phyloP scores from a whole-genome alignment of 2,113 vertebrate species.

The Elephantulus edwardii region DNA sequence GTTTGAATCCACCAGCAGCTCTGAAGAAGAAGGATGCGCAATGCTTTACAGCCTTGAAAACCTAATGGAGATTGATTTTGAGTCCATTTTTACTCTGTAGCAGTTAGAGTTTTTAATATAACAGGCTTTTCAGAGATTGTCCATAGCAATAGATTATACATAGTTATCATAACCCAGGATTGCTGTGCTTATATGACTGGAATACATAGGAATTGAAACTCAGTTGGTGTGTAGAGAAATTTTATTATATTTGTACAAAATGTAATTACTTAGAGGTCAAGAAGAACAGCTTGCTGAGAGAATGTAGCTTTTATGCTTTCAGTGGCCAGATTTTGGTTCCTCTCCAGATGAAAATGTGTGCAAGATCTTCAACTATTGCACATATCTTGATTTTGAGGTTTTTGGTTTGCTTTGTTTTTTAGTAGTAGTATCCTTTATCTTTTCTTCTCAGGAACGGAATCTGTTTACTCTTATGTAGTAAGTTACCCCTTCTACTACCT shows the following conservation, averaged over 20 bases:
- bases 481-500: accelerated
- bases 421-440: accelerated
- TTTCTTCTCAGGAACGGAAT: neutral
- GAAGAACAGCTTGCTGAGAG: neutral
- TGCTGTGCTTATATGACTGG: neutral
- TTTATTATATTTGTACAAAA: neutral
- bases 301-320: neutral
- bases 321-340: neutral
- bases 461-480: neutral
- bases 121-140: no score
- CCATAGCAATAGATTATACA: no score
- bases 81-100: no score
- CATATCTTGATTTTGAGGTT: no score
- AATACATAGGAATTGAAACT: neutral
- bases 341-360: no score
- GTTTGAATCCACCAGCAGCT: no score
- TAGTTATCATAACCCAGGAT: no score
- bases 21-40: no score
- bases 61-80: no score
- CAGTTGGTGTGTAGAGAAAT: neutral
- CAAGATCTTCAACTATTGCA: neutral
- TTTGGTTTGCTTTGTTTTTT: neutral
- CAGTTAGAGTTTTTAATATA: no score
- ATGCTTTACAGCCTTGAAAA: no score
- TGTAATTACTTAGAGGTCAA: neutral